Evolutionary conservation across 2,113 vertebrate genomes (phyloP).

Genomic region (Propithecus coquereli): DNA sequence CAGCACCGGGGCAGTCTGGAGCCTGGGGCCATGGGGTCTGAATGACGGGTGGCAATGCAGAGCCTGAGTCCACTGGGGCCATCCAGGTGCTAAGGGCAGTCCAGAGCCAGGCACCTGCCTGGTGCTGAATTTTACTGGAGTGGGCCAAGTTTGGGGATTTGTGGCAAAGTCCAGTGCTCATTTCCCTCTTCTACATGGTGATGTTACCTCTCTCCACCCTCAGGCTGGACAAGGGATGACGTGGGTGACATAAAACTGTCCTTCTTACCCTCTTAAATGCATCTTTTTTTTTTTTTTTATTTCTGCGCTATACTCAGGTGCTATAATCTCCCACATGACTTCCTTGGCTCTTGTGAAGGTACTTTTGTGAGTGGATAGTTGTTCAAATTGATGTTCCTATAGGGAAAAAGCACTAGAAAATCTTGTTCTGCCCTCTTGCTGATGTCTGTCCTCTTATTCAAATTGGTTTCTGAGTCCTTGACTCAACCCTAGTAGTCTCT

Average conservation of each 20-base stretch:
- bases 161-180: neutral
- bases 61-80: neutral
- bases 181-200: neutral
- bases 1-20: neutral
- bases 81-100: neutral
- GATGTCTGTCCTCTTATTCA: neutral
- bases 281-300: neutral
- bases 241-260: neutral
- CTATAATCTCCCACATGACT: neutral
- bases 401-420: neutral
- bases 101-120: neutral
- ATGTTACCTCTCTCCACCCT: neutral
- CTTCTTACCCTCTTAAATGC: neutral
- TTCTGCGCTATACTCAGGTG: neutral
- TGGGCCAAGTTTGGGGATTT: neutral
- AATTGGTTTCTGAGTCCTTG: neutral
- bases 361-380: neutral
- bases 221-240: too few relatives aligned
- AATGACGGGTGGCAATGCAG: neutral
- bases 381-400: neutral
- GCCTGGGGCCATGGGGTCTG: neutral
- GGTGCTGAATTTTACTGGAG: neutral
- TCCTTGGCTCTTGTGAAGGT: neutral
- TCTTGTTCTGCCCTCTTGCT: neutral
- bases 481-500: neutral